phyloP scores from a whole-genome alignment of 1,140 invertebrate genomes.

The Eubasilissa regina region DNA sequence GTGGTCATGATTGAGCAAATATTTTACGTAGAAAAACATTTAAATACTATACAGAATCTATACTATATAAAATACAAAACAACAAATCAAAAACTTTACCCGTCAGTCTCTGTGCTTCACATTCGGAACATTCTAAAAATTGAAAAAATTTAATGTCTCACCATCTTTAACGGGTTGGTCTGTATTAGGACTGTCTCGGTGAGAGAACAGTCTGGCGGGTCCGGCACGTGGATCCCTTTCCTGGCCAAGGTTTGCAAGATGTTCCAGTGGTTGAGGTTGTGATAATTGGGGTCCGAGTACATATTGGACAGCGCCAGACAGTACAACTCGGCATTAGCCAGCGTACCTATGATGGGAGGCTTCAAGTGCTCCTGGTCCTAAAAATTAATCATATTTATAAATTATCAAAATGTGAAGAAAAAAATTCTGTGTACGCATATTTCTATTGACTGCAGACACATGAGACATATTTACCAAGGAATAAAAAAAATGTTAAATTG shows the following conservation, averaged over 20 bases:
- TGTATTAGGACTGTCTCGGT: slow-evolving; percentile 97
- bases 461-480: too few relatives aligned
- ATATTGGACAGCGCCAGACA: slow-evolving; percentile 96
- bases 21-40: too few relatives aligned
- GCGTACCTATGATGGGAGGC: slow-evolving; percentile 90
- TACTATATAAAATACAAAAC: too few relatives aligned
- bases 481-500: too few relatives aligned
- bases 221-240: slow-evolving; percentile 91
- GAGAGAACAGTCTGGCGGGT: slow-evolving; percentile 88
- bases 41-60: too few relatives aligned
- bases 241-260: slow-evolving; percentile 92
- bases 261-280: slow-evolving; percentile 95
- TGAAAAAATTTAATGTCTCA: slow-evolving; percentile 69
- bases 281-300: slow-evolving; percentile 96
- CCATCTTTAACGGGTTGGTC: slow-evolving; percentile 95
- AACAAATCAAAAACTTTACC: too few relatives aligned
- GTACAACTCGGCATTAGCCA: slow-evolving; percentile 97
- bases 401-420: too few relatives aligned
- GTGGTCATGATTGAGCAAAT: too few relatives aligned
- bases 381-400: slow-evolving; percentile 54
- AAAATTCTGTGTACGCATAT: too few relatives aligned
- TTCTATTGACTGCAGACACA: too few relatives aligned
- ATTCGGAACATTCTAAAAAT: too few relatives aligned
- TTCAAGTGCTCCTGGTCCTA: slow-evolving; percentile 95
- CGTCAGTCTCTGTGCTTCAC: too few relatives aligned